These are phyloP conservation scores for Nasonia oneida DNA, from an alignment of 2,888 invertebrate genomes.

Conservation along the genomic window DNA sequence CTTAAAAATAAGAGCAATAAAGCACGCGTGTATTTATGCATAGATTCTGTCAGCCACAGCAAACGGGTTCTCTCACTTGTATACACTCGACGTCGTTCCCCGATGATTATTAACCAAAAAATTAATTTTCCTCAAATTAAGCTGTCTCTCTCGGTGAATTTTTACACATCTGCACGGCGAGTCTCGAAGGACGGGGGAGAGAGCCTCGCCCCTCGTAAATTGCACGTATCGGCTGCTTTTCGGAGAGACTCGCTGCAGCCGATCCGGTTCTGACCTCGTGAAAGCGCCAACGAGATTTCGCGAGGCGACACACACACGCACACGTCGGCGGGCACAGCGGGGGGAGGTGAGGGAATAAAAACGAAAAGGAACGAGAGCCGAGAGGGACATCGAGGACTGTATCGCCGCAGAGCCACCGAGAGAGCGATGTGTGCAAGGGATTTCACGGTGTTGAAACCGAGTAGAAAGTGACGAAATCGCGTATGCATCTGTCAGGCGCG, in stretches of 20 bases:
- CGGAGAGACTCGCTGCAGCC: conserved; percentile 9
- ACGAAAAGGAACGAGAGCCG: conserved; percentile 15
- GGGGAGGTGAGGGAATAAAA: not conserved
- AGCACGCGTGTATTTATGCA: not conserved
- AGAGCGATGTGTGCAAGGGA: conserved; percentile 14
- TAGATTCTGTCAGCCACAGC: not conserved
- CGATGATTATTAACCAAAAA: not conserved
- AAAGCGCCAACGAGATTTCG: conserved; percentile 45
- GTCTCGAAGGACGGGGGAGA: conserved; percentile 33
- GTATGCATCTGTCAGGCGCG: not conserved
- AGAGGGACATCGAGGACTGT: not conserved
- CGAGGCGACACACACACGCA: not conserved
- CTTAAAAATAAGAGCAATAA: not conserved
- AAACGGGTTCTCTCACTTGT: not conserved
- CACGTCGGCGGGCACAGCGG: not conserved
- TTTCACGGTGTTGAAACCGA: conserved; percentile 47
- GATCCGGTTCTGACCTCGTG: conserved; percentile 58
- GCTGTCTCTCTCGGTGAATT: not conserved
- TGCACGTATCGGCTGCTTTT: conserved; percentile 40
- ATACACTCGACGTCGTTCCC: not conserved
- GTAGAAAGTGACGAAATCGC: conserved; percentile 48
- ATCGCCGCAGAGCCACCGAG: not conserved
- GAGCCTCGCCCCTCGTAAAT: conserved; percentile 48
- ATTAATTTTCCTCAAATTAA: not conserved
- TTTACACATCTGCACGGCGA: not conserved